Conservation (phyloP, 2,888 invertebrate species). For the Conchocele bisecta region DNA sequence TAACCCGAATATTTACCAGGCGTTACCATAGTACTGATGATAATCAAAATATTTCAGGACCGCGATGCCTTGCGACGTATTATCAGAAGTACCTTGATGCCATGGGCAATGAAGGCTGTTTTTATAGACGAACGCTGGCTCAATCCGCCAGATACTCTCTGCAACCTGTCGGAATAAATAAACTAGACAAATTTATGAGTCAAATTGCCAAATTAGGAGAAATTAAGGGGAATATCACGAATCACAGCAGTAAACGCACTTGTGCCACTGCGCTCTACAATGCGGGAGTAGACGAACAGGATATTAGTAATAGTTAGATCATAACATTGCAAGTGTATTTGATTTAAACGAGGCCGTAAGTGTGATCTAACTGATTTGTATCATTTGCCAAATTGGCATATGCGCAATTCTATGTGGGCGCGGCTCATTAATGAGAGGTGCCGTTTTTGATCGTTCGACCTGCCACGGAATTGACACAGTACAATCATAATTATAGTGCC, state of each 20-base stretch:
- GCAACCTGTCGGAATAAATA: background rate
- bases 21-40: too few relatives aligned
- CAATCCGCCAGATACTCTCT: background rate
- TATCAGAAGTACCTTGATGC: background rate
- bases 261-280: background rate
- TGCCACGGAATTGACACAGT: too few relatives aligned
- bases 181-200: background rate
- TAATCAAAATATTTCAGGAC: slow-evolving; percentile 1
- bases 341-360: too few relatives aligned
- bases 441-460: too few relatives aligned
- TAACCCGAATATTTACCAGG: too few relatives aligned
- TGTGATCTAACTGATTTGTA: too few relatives aligned
- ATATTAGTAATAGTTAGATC: too few relatives aligned
- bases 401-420: too few relatives aligned
- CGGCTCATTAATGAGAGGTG: too few relatives aligned
- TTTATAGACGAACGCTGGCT: background rate
- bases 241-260: background rate
- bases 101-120: background rate
- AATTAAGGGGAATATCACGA: background rate
- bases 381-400: too few relatives aligned
- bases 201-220: background rate
- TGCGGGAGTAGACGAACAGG: background rate
- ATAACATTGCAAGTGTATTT: too few relatives aligned
- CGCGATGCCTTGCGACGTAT: background rate
- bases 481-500: too few relatives aligned